Conservation (phyloP, 1,140 invertebrate species). For the Drosophila repletoides region DNA sequence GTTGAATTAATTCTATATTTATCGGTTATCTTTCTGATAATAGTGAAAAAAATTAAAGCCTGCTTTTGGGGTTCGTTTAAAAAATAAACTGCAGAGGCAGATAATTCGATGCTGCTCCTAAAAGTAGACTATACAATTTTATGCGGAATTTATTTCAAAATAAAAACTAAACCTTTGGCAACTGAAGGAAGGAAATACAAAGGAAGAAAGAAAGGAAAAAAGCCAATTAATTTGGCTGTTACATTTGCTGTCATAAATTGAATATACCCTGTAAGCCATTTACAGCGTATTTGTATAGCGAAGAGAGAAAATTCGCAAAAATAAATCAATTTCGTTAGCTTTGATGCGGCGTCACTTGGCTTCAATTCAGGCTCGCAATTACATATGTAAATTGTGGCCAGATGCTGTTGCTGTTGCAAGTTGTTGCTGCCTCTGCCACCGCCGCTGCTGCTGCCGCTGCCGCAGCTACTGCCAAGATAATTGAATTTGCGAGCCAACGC, state of each 20-base stretch:
- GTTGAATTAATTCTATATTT: too few species aligned
- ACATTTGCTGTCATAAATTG: constrained; percentile 11
- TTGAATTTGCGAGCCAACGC: constrained; percentile 50
- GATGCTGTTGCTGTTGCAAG: constrained; percentile 31
- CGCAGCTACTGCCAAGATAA: constrained; percentile 31
- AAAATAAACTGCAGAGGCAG: too few species aligned
- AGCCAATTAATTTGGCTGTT: too few species aligned
- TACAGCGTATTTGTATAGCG: too few species aligned
- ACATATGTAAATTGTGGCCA: constrained; percentile 56
- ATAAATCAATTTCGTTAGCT: constrained; percentile 63
- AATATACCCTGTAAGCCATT: too few species aligned
- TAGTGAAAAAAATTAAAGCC: too few species aligned
- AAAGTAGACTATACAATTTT: too few species aligned
- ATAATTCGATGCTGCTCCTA: too few species aligned
- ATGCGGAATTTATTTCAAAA: too few species aligned
- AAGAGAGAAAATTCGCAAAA: constrained; percentile 24
- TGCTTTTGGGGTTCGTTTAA: too few species aligned
- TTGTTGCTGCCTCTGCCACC: neutral
- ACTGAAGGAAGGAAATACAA: constrained; percentile 25
- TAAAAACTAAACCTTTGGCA: too few species aligned
- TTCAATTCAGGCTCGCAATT: constrained; percentile 44
- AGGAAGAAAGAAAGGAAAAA: neutral
- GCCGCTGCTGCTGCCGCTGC: neutral
- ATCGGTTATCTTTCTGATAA: too few species aligned
- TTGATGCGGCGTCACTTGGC: constrained; percentile 23